Evolutionary conservation across 1,140 invertebrate species (phyloP), one percentile per base, ranked within the genome.

Genomic region (Hetaerina americana): DNA sequence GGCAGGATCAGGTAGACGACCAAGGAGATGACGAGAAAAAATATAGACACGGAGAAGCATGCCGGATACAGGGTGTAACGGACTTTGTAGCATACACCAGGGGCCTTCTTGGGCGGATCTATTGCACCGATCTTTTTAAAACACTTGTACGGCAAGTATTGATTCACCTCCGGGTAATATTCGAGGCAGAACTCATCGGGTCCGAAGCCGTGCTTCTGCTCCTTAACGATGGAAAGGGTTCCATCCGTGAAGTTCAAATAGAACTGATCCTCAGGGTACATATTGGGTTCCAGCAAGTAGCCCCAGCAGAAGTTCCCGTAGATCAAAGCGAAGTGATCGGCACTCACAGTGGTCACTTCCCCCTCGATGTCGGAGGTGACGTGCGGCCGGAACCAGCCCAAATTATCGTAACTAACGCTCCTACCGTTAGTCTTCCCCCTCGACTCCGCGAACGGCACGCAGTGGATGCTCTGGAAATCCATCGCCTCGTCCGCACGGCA

Each of bases 21-120:
- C 68, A 92, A 87, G 0, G 91, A 92, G 0, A 85, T 81, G 27
- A 89, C 72, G 25, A 92, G 82, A 75, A 91, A 92, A 0, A 89
- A 87, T 18, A 90, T 84, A 0, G 90, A 92, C 5, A 91, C 80
- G 0, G 89, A 78, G 77, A 91, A 84, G 25, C 87, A 89, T 10
- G 72, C 24, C 0, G 76, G 77, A 69, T 80, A 79, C 5, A 77
- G 15, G 0, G 70, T 74, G 0, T 68, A 74, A 24, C 74, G 40
- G 15, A 12, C 15, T 57, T 10, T 2, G 10, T 18, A 12, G 10
- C 40, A 57, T 1, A n/a, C 15, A n/a, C 10, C 40, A 5, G 40
- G 40, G n/a, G n/a, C n/a, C n/a, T n/a, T n/a, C n/a, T n/a, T n/a
- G 3, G 40, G 40, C 15, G 40, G 40, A 18, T 18, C 2, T n/a